Base-by-base conservation (phyloP, 2,888 invertebrate genomes). In the Rhaphigaster nebulosa region DNA sequence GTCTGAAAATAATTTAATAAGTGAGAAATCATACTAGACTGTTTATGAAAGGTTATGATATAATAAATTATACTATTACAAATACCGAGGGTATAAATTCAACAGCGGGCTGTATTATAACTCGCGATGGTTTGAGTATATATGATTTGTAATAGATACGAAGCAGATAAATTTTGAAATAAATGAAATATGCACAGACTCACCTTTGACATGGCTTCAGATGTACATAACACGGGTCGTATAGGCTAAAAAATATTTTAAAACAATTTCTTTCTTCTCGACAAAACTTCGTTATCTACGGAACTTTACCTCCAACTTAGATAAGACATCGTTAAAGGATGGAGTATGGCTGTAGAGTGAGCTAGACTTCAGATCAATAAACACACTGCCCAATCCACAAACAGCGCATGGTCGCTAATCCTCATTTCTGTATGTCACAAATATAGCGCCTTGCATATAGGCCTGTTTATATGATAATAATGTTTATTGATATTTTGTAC, bases 141-240 rank as follows among this genome's bases (percentile, higher is more conserved):
- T 8, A 38, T 20, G 15, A 34, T 65, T 65, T 29, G 5, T 1
- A 6, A 70, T 34, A 34, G 0, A 70, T 34, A 70, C 6, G 1
- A 76, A 76, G 1, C 20, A 38, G 8, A 20, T 38, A 23, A 12
- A 34, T 70, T 29, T 6, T 76, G 20, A 34, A 8, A 76, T 76
- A 76, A 20, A 38, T 76, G 23, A 20, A 76, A 65, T 18, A 29
- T 29, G 0, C 15, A 29, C 0, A 38, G 34, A 84, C 84, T 84
- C n/a, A 84, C 84, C 84, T 84, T 84, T 41, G 84, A 84, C 84
- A 84, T 84, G 41, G 15, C 45, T 84, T 84, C 84, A 45, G 41
- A 45, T n/a, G 84, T 84, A 5, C 84, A 84, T 84, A 80, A 80
- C 80, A 38, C 38, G 41, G 26, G 41, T 80, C 80, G 41, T 45